Evolutionary conservation across 2,113 vertebrate species (phyloP), one percentile per base, ranked within the genome.

Genomic region (Eidolon helvum): DNA sequence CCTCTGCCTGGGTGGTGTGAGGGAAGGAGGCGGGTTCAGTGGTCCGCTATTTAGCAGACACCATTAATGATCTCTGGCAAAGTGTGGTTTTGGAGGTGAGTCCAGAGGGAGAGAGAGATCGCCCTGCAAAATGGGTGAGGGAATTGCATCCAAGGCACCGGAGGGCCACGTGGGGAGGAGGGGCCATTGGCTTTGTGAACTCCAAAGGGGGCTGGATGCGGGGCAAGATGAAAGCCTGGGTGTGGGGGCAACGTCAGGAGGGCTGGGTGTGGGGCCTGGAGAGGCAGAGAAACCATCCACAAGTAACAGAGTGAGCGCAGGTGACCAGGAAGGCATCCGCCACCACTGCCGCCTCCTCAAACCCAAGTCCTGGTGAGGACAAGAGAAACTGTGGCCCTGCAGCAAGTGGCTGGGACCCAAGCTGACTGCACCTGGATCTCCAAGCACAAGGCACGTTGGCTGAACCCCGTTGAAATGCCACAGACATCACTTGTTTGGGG

Each of bases 271-370:
- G 15, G 43, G 12, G 14, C 11, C 24, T 10, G 43, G 50, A 33
- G 33, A 65, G 71, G 24, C 74, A 21, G 48, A 10, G 0, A 12
- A 87, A 40, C 30, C 40, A 38, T 40, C 59, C 16, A 4, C 18
- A 53, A 19, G 40, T 16, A 35, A 7, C 68, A 11, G 35, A 30
- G 92, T 19, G 33, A 38, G 82, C 18, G 18, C 33, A 40, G 35
- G 40, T 19, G 66, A 45, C 38, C 2, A 55, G 43, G 72, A n/a
- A 33, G 35, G 16, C 71, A 50, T 57, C 16, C 63, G 59, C 55
- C 10, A 0, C 53, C 22, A n/a, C 63, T 4, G 1, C 50, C 14
- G 0, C 35, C 24, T 2, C 45, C 74, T 11, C 24, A 3, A 1
- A 3, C 7, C 43, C 7, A 65, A 53, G 59, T 71, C 68, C 66